Conservation (phyloP, 2,888 invertebrate species). For the Prosapia bicincta region DNA sequence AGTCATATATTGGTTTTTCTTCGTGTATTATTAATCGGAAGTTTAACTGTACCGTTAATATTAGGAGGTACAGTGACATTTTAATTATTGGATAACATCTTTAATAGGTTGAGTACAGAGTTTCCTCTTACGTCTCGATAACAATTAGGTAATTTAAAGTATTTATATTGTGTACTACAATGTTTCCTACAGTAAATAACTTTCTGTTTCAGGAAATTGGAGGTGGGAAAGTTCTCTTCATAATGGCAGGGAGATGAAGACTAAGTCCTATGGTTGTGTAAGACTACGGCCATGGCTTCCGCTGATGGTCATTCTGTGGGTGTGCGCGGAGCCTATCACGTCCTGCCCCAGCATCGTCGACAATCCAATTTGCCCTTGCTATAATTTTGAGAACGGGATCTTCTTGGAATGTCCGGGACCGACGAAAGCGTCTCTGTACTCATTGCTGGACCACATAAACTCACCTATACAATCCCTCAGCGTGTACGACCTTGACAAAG, state of each 20-base stretch:
- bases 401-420: constrained; percentile 87
- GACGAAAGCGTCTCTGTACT: constrained; percentile 67
- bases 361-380: constrained; percentile 84
- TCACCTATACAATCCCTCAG: constrained; percentile 73
- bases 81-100: too few species aligned
- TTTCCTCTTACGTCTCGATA: too few species aligned
- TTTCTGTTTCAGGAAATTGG: constrained; percentile 27
- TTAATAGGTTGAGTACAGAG: too few species aligned
- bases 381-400: constrained; percentile 87
- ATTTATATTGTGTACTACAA: too few species aligned
- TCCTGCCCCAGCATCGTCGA: constrained; percentile 68
- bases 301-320: constrained; percentile 33
- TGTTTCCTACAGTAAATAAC: too few species aligned
- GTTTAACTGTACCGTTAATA: too few species aligned
- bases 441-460: constrained; percentile 55
- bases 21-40: too few species aligned
- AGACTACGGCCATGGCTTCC: constrained; percentile 21
- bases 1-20: too few species aligned
- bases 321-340: constrained; percentile 35
- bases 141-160: too few species aligned
- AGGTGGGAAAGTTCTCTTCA: constrained; percentile 42
- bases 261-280: neutral
- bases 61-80: too few species aligned
- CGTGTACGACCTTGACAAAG: constrained; percentile 83
- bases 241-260: constrained; percentile 36